Evolutionary conservation across 2,113 vertebrate genomes (phyloP), one percentile per base, ranked within the genome.

Genomic region (Falcunculus frontatus): DNA sequence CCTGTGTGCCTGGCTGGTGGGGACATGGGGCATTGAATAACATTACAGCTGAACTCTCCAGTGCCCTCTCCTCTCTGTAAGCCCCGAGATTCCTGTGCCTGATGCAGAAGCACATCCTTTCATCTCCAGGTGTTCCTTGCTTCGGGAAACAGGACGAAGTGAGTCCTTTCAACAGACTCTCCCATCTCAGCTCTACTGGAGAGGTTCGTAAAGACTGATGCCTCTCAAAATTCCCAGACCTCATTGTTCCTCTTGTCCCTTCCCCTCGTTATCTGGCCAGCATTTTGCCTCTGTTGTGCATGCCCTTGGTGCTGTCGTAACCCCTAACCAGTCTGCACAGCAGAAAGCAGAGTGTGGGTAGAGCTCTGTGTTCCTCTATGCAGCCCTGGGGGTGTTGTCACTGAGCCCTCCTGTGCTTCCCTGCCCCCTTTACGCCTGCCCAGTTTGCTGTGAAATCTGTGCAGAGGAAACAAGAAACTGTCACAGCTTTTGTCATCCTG

Each of bases 61-160:
- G n/a, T 29, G 52, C 30, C 49, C 15, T 10, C 35, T 78, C 39
- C 26, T 75, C 53, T 35, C 30, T 25, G 7, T 26, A 49, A 75
- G 23, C 18, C 13, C 0, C 0, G 2, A 60, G 17, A 41, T 11
- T n/a, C 49, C 41, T 5, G 39, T 86, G 53, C 49, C 53, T 44
- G 35, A 27, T 1, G 3, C n/a, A 17, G 16, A 80, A 46, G 21
- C 1, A 2, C 0, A 0, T 70, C 22, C 30, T 63, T 84, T 46
- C 35, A 14, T 33, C 57, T 75, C 39, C 52, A 37, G 10, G 70
- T 50, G 47, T 11, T n/a, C 44, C 1, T 3, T 80, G 32, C 44
- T 46, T 25, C 15, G 60, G 7, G 21, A n/a, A 87, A 64, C 11
- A 29, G 35, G 27, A 46, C 5, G 0, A 74, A 89, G 18, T 0